Evolutionary conservation across 2,888 invertebrate genomes (phyloP).

Genomic region (Leistus spinibarbis): DNA sequence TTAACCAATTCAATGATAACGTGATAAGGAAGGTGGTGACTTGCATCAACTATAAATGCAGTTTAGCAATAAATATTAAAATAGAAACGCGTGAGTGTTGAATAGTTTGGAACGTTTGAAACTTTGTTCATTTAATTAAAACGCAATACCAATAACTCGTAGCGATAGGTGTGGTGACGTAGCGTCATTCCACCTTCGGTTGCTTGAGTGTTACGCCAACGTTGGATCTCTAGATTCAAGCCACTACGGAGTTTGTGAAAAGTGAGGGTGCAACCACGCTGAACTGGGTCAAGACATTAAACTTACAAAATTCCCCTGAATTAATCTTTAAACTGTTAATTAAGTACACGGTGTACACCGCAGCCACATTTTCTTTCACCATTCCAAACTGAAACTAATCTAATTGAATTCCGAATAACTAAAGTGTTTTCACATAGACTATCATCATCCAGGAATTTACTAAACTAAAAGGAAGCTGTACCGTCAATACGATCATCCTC

Average conservation of each 20-base stretch:
- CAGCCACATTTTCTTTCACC: not conserved
- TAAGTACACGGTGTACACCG: slow-evolving; percentile 10
- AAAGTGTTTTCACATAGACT: not conserved
- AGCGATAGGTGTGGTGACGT: not conserved
- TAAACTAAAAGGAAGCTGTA: too few relatives aligned
- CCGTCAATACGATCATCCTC: too few relatives aligned
- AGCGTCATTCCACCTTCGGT: too few relatives aligned
- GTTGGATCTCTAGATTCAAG: not conserved
- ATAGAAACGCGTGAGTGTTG: not conserved
- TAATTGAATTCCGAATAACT: not conserved
- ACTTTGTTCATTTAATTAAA: not conserved
- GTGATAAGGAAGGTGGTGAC: too few relatives aligned
- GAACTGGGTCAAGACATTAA: slow-evolving; percentile 36
- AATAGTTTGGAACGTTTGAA: not conserved
- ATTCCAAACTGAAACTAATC: not conserved
- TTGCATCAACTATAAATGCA: too few relatives aligned
- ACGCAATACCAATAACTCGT: not conserved
- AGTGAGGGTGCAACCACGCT: slow-evolving; percentile 8
- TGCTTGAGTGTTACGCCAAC: not conserved
- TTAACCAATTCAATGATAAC: too few relatives aligned
- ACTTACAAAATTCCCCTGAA: slow-evolving; percentile 35
- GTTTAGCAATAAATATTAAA: not conserved
- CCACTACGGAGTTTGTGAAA: too few relatives aligned
- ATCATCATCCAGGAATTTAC: too few relatives aligned
- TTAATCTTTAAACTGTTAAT: slow-evolving; percentile 37